Conservation (phyloP, 2,888 invertebrate species). For the Camponotus fellah region DNA sequence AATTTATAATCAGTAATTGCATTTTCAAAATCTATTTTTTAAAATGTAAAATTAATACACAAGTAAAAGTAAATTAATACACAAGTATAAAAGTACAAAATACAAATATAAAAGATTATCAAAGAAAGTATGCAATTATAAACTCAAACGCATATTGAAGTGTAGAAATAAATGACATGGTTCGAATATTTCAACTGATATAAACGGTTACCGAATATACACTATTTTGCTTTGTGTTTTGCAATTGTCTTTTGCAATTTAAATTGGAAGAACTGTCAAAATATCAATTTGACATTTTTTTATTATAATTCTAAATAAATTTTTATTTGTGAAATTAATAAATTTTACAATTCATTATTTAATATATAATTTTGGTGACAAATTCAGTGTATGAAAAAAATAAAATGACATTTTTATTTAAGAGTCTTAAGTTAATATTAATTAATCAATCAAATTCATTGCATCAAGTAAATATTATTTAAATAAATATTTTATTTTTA, state of each 20-base stretch:
- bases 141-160: background rate
- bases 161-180: background rate
- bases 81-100: too few relatives aligned
- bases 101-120: background rate
- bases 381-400: background rate
- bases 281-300: too few relatives aligned
- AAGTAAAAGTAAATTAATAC: too few relatives aligned
- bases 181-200: background rate
- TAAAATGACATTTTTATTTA: background rate
- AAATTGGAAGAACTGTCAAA: background rate
- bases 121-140: constrained; percentile 1
- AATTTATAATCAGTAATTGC: too few relatives aligned
- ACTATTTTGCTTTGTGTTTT: background rate
- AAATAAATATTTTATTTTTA: background rate
- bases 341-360: background rate
- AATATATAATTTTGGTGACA: background rate
- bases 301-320: too few relatives aligned
- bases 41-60: too few relatives aligned
- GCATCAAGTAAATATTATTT: too few relatives aligned
- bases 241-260: background rate
- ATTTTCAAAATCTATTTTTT: too few relatives aligned
- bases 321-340: background rate
- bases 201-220: background rate
- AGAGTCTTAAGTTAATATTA: background rate
- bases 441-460: background rate